Percentiles rank a stretch among this genome's conserved stretches.
phyloP scores from a whole-genome alignment of 2,797 vertebrate genomes.

The Labroides dimidiatus region DNA sequence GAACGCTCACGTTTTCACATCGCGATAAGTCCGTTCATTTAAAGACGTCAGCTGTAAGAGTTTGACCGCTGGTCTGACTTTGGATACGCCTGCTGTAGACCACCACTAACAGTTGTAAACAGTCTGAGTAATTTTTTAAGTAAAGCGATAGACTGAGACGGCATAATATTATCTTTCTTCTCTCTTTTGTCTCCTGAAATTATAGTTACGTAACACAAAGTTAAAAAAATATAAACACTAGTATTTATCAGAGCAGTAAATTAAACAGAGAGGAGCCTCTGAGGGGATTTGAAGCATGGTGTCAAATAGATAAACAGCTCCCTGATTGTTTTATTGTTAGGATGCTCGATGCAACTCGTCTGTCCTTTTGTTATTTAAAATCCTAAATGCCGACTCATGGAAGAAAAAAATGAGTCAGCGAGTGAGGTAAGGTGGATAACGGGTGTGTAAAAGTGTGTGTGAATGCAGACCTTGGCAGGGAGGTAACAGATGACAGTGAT shows the following conservation, averaged over 20 bases:
- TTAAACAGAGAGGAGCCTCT: slow-evolving; percentile 43
- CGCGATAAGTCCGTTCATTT: too few relatives aligned
- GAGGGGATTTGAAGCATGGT: slow-evolving; percentile 56
- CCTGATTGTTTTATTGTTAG: slow-evolving; percentile 50
- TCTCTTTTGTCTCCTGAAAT: slow-evolving; percentile 23
- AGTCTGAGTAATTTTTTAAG: too few relatives aligned
- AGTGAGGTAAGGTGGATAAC: slow-evolving; percentile 20
- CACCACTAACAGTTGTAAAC: too few relatives aligned
- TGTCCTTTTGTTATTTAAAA: slow-evolving; percentile 59
- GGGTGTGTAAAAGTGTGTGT: not conserved
- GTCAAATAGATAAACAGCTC: slow-evolving; percentile 66
- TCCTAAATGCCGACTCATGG: slow-evolving; percentile 42
- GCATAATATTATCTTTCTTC: slow-evolving; percentile 8
- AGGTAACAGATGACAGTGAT: slow-evolving; percentile 64
- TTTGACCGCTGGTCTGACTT: too few relatives aligned
- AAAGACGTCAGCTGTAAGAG: too few relatives aligned
- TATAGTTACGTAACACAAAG: slow-evolving; percentile 49
- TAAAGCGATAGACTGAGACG: not conserved
- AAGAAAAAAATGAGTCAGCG: slow-evolving; percentile 22
- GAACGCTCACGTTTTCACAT: too few relatives aligned
- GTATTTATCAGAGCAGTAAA: slow-evolving; percentile 58
- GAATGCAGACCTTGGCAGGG: slow-evolving; percentile 63
- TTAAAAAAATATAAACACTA: slow-evolving; percentile 15
- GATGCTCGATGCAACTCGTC: slow-evolving; percentile 38
- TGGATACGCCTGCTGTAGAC: too few relatives aligned